Evolutionary conservation across 2,797 vertebrate genomes (phyloP).

Genomic region (Cossypha polioptera): DNA sequence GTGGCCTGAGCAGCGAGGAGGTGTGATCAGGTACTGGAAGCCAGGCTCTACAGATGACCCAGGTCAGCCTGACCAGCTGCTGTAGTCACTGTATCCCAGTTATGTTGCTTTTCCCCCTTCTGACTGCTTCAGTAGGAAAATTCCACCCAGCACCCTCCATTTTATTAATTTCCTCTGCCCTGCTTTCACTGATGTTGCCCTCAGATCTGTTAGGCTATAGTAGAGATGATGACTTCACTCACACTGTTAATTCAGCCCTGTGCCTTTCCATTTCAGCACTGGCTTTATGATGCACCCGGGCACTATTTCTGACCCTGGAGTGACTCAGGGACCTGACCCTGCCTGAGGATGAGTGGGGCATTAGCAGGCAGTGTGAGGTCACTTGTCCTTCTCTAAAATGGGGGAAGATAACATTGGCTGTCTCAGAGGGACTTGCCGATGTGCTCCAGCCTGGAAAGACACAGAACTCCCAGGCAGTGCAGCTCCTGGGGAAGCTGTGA

Average conservation of each 20-base stretch:
- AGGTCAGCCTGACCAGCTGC: not conserved
- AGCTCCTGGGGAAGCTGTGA: not conserved
- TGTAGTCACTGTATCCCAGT: not conserved
- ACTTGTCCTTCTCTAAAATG: not conserved
- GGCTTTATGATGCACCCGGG: rapidly evolving
- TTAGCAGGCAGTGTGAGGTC: not conserved
- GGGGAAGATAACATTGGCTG: not conserved
- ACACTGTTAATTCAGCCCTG: not conserved
- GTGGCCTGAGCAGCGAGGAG: not conserved
- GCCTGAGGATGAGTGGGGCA: not conserved
- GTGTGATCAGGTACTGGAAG: not conserved
- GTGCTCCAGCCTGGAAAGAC: not conserved
- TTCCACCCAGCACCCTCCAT: rapidly evolving
- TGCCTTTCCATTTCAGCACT: not conserved
- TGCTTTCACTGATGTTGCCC: not conserved
- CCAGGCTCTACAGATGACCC: not conserved
- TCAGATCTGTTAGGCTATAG: not conserved
- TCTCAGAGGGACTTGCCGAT: not conserved
- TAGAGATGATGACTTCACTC: not conserved
- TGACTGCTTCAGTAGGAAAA: not conserved
- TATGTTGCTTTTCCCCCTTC: rapidly evolving
- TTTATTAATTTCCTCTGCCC: not conserved
- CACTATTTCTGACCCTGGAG: not conserved
- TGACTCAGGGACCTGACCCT: not conserved
- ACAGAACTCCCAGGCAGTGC: rapidly evolving